Conservation (phyloP, 2,113 vertebrate species). For the Xyrauchen texanus region DNA sequence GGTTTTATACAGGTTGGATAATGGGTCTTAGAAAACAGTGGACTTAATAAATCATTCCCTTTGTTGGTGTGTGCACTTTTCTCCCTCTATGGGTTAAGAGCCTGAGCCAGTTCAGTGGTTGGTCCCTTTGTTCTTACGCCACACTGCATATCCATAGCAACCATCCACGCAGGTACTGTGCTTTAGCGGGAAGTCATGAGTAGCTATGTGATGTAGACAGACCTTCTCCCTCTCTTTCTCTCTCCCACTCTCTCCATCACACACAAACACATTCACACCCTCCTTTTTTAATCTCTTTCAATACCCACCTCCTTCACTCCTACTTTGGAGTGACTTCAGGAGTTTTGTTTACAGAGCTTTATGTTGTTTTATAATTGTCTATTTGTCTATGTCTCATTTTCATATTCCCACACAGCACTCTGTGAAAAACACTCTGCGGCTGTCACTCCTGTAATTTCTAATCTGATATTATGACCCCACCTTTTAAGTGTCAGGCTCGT, state of each 20-base stretch:
- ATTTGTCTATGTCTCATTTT: constrained; percentile 47
- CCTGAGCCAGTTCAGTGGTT: constrained; percentile 68
- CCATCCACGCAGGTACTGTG: constrained; percentile 71
- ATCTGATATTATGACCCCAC: constrained; percentile 34
- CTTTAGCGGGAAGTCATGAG: constrained; percentile 64
- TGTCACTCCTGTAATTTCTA: constrained; percentile 36
- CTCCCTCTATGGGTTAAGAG: constrained; percentile 60
- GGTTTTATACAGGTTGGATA: constrained; percentile 68
- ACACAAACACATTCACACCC: constrained; percentile 28
- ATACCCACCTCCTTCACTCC: constrained; percentile 35
- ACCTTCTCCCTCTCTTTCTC: constrained; percentile 44
- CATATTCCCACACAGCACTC: constrained; percentile 49
- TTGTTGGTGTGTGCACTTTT: constrained; percentile 63
- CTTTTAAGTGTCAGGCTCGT: constrained; percentile 10
- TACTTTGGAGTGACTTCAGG: constrained; percentile 43
- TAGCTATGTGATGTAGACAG: constrained; percentile 66
- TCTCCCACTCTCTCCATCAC: constrained; percentile 4
- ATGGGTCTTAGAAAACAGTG: constrained; percentile 65
- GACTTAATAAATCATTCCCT: constrained; percentile 71
- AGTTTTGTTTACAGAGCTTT: constrained; percentile 51
- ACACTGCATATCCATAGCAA: constrained; percentile 76
- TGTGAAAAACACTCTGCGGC: constrained; percentile 23
- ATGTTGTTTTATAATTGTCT: constrained; percentile 39
- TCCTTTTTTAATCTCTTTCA: constrained; percentile 31
- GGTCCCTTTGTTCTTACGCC: constrained; percentile 66